Base-by-base conservation (phyloP, 2,888 invertebrate species). In the Synergus itoensis region DNA sequence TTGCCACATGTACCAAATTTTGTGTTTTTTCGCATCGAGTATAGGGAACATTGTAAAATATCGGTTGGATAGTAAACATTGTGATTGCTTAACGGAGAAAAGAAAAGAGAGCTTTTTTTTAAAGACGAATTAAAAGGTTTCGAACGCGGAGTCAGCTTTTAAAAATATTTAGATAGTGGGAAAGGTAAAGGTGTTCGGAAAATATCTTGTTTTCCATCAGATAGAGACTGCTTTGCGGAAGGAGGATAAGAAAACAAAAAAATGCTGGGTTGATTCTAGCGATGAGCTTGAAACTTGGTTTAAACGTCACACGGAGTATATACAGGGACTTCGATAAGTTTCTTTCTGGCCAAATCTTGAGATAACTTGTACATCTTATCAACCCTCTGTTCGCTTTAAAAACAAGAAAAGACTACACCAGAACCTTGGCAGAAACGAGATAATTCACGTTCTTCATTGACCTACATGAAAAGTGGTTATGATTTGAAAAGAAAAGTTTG, bases 281-380 rank as follows among this genome's bases (percentile, higher is more conserved):
- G 65, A 40, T 64, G 64, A 65, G 40, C 41, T 41, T 8, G 11
- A 65, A 65, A 41, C 41, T 40, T 40, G n/a, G 65, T 41, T 65
- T 41, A 65, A 65, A 65, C 18, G 65, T 41, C 4, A 41, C 65
- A 41, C 40, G 40, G n/a, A 9, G 28, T 28, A 64, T 40, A n/a
- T 64, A 64, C 41, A n/a, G n/a, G 41, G 41, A 65, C 65, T 65
- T 65, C 41, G 65, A 65, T 65, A 65, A 65, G 65, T 65, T 41
- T 65, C 65, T 65, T 65, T 41, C 18, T 40, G 65, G 41, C 3
- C 65, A 40, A 65, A 41, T 65, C 41, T 65, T 40, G 41, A 41
- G n/a, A 65, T 18, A 65, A 65, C 40, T 65, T 41, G 41, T 41
- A n/a, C 41, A 41, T 65, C 65, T 41, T 65, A 18, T n/a, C 65